These are phyloP conservation scores for Malurus splendens DNA, from an alignment of 2,797 vertebrate species.

Conservation along the genomic window DNA sequence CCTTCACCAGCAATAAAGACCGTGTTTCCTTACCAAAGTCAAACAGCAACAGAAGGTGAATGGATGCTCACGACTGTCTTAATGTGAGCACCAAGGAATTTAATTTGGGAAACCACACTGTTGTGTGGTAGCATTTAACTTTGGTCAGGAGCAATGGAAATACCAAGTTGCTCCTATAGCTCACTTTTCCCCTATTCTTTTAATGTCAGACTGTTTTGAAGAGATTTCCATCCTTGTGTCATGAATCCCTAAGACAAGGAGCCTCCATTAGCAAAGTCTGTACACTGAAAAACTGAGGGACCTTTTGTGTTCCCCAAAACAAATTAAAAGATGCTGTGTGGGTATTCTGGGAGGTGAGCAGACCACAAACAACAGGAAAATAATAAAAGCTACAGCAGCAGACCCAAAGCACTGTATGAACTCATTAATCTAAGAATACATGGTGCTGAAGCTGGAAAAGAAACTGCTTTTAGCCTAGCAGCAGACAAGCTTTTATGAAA, in stretches of 20 bases:
- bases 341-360: background rate
- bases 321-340: background rate
- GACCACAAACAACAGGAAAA: background rate
- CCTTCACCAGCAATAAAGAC: background rate
- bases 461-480: background rate
- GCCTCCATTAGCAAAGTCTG: background rate
- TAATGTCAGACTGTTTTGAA: background rate
- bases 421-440: constrained; percentile 1
- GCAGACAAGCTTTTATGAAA: background rate
- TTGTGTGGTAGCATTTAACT: background rate
- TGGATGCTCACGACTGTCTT: rapidly evolving
- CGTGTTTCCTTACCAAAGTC: background rate
- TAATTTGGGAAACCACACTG: background rate
- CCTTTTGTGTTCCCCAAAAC: background rate
- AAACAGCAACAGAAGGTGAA: background rate
- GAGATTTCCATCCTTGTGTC: background rate
- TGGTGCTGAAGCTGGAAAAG: background rate
- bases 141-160: background rate
- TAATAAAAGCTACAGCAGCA: background rate
- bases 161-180: background rate
- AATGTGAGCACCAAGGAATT: background rate
- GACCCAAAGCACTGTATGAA: background rate
- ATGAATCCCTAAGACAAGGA: background rate
- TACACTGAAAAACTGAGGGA: background rate
- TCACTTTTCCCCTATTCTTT: background rate